These are phyloP conservation scores for Coenonympha arcania DNA, from an alignment of 2,888 invertebrate genomes.

Conservation along the genomic window DNA sequence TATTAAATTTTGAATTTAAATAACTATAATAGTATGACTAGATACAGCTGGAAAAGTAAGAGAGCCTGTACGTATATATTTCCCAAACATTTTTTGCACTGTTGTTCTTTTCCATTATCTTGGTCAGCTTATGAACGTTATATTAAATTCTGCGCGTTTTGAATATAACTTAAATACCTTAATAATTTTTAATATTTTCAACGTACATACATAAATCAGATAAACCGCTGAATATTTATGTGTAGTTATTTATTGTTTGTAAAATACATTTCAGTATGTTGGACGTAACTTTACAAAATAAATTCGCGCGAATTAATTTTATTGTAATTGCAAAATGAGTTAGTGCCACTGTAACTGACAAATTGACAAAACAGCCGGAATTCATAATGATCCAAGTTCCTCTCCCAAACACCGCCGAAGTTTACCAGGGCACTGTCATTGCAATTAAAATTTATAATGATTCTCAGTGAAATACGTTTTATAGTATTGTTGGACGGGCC, in stretches of 20 bases:
- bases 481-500: neutral
- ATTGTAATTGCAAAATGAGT: slow-evolving; percentile 11
- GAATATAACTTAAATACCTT: too few species aligned
- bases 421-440: neutral
- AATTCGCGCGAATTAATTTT: slow-evolving; percentile 8
- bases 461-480: neutral
- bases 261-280: neutral
- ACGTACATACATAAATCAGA: too few species aligned
- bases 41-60: too few species aligned
- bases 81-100: too few species aligned
- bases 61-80: too few species aligned
- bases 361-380: slow-evolving; percentile 14
- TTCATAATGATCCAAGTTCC: slow-evolving; percentile 13
- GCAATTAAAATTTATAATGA: slow-evolving; percentile 6
- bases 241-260: neutral
- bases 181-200: too few species aligned
- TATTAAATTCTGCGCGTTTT: too few species aligned
- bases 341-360: slow-evolving; percentile 13
- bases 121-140: too few species aligned
- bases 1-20: too few species aligned
- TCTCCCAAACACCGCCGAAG: neutral
- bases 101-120: too few species aligned
- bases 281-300: neutral
- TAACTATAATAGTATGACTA: too few species aligned
- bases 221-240: neutral